Evolutionary conservation across 2,888 invertebrate genomes (phyloP), one percentile per base, ranked within the genome.

Genomic region (Nymphalis polychloros): DNA sequence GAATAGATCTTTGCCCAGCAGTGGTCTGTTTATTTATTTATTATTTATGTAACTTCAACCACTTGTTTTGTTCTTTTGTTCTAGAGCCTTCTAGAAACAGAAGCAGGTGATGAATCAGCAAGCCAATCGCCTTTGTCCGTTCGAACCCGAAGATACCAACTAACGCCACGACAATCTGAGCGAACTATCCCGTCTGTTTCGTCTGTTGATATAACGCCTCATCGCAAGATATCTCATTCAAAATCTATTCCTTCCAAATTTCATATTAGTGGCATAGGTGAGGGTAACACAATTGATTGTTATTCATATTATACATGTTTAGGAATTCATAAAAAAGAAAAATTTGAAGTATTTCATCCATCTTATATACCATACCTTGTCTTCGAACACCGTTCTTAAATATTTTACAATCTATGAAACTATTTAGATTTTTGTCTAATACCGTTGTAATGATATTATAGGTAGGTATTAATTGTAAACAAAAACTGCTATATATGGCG

Each of bases 81-180:
- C n/a, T 86, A 97, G 97, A 97, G 97, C 84, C 93, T 97, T 4
- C 85, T 97, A 67, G 97, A 97, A 81, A 96, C 97, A 0, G 97
- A 97, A 76, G 93, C 94, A 0, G 94, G 94, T 17, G 96, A 96
- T 59, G 97, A 97, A 75, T 94, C 96, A 74, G 93, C 94, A 2
- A 96, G 96, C 76, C 97, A 97, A 82, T 97, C 96, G 63, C 97
- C 97, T 1, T 81, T 96, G 63, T 95, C 96, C 3, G 97, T 96
- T 50, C 93, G 96, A 8, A 95, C 96, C 63, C 95, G 96, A 63
- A 94, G 95, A 73, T 94, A 95, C 78, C 95, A 96, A 57, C 86
- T 97, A 35, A 97, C 97, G 0, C 97, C 97, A 53, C 92, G 97
- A n/a, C 97, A 97, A 76, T 97, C 97, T 52, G 97, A 97, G 81